Percentiles rank a stretch among this genome's conserved stretches.
Conservation (phyloP, 92 coral and sea anemone species). For the Phymanthus crucifer region DNA sequence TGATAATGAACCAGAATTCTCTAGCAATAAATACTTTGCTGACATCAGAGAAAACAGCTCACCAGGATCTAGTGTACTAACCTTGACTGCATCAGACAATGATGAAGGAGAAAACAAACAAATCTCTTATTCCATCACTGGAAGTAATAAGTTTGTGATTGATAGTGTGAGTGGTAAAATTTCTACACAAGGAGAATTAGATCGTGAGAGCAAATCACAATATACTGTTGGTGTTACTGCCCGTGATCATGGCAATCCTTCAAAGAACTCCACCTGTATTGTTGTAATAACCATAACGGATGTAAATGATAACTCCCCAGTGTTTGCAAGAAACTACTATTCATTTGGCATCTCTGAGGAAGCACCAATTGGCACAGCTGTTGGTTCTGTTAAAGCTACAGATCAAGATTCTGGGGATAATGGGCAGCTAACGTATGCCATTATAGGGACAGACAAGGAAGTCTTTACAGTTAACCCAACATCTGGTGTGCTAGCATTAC, state of each 20-base stretch:
- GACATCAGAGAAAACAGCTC: slow-evolving; percentile 55
- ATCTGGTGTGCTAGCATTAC: slow-evolving; percentile 66
- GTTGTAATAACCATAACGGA: slow-evolving; percentile 62
- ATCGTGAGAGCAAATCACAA: slow-evolving; percentile 44
- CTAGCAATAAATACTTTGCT: slow-evolving; percentile 37
- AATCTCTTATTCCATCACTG: slow-evolving; percentile 49
- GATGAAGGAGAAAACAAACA: slow-evolving; percentile 62
- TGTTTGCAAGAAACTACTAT: slow-evolving; percentile 59
- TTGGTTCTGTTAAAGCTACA: slow-evolving; percentile 72
- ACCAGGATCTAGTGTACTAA: slow-evolving; percentile 46
- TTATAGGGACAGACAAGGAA: slow-evolving; percentile 55
- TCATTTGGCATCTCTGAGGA: slow-evolving; percentile 71
- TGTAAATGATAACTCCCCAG: slow-evolving; percentile 80
- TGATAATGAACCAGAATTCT: slow-evolving; percentile 83
- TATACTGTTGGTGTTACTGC: slow-evolving; percentile 77
- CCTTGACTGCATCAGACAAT: slow-evolving; percentile 66
- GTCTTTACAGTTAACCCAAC: slow-evolving; percentile 60
- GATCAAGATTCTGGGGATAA: slow-evolving; percentile 81
- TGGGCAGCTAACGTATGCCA: slow-evolving; percentile 58
- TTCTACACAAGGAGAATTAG: slow-evolving; percentile 46
- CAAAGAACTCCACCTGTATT: slow-evolving; percentile 60
- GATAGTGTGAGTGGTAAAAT: slow-evolving; percentile 61
- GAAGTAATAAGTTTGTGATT: slow-evolving; percentile 68
- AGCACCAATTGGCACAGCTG: slow-evolving; percentile 54
- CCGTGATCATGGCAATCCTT: slow-evolving; percentile 70